Base-by-base conservation (phyloP, 2,888 invertebrate species). In the Mechanitis mazaeus region DNA sequence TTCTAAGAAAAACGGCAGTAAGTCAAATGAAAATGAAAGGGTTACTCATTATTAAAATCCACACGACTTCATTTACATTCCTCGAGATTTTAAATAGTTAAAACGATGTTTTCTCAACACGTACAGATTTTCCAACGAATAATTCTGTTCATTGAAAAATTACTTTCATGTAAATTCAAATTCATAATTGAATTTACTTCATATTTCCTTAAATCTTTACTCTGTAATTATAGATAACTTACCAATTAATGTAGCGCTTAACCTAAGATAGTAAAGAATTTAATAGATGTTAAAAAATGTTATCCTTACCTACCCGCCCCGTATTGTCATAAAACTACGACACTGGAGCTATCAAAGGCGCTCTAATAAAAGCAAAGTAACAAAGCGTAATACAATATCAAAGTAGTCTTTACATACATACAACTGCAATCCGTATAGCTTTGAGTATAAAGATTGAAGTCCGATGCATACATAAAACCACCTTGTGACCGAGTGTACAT, bases 161-260 rank as follows among this genome's bases (percentile, higher is more conserved):
- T 54, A 33, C 56, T 58, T 50, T 42, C 56, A 56, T 64, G 59
- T 64, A 61, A 61, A 59, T 72, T 75, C 84, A 83, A 85, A 85
- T 84, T 83, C 83, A 81, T 85, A 85, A 85, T 87, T 85, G 84
- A 79, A 77, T 73, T 76, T 71, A 75, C 84, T 86, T 86, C 85
- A 85, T 86, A 85, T 85, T 84, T 83, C 80, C 79, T 61, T 56
- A 61, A 61, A 60, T 64, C 58, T 55, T 46, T 57, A 55, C 55
- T 54, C 20, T 33, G 58, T 58, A 58, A 61, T 60, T 45, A 58
- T 58, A 56, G 58, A 58, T 61, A 58, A 61, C 58, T 58, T 56
- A 61, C 56, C 60, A 66, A 64, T 64, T 59, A 57, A 45, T 58
- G 57, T 61, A 57, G 59, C 55, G 7, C 53, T 67, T 62, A 54